phyloP scores from a whole-genome alignment of 2,888 invertebrate species.

The Kryphioiulus occultus region DNA sequence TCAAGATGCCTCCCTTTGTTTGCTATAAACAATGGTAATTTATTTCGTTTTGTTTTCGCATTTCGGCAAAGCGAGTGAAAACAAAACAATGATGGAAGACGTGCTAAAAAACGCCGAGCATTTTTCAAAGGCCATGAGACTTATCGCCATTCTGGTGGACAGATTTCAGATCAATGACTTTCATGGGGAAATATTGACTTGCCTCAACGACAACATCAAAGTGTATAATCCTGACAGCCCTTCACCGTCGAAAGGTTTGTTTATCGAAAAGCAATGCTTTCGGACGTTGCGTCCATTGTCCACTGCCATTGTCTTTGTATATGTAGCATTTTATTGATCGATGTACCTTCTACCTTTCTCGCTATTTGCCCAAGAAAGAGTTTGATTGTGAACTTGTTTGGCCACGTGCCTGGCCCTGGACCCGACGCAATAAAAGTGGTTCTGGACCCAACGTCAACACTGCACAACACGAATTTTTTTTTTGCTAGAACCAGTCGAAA shows the following conservation, averaged over 20 bases:
- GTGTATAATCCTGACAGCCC: slow-evolving; percentile 23
- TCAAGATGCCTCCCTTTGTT: slow-evolving; percentile 23
- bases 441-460: slow-evolving; percentile 17
- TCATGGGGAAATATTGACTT: neutral
- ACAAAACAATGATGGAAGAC: neutral
- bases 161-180: slow-evolving; percentile 6
- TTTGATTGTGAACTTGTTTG: neutral
- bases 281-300: neutral
- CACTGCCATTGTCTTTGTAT: neutral
- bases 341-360: neutral
- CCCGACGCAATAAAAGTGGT: slow-evolving; percentile 14
- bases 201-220: slow-evolving; percentile 14
- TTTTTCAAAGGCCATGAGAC: neutral
- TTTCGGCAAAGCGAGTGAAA: slow-evolving; percentile 23
- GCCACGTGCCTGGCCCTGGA: slow-evolving; percentile 2
- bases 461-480: neutral
- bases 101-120: neutral
- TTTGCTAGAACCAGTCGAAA: neutral
- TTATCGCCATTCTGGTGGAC: slow-evolving; percentile 14
- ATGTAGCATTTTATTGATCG: neutral
- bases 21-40: slow-evolving; percentile 11
- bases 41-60: neutral
- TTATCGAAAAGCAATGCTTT: neutral
- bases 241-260: slow-evolving; percentile 23
- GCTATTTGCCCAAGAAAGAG: neutral